phyloP scores from a whole-genome alignment of 2,797 vertebrate species.

The Trematomus bernacchii region DNA sequence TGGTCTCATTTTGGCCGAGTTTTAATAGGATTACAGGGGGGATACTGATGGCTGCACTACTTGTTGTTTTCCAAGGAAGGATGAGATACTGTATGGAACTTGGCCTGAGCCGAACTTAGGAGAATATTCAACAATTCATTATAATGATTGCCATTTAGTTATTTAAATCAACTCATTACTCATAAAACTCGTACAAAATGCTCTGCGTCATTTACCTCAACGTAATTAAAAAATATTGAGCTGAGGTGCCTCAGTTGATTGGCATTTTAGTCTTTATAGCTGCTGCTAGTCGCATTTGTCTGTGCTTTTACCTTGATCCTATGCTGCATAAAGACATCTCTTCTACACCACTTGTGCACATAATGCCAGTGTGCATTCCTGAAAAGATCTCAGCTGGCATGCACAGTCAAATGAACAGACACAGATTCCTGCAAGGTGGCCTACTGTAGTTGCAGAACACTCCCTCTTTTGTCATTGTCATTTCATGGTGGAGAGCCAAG shows the following conservation, averaged over 20 bases:
- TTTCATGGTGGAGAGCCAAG: conserved; percentile 50
- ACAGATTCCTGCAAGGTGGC: conserved; percentile 43
- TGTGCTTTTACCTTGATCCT: background rate
- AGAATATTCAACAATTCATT: conserved; percentile 16
- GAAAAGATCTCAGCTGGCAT: conserved; percentile 29
- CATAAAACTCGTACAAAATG: conserved; percentile 4
- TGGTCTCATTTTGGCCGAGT: conserved; percentile 73
- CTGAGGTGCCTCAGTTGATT: background rate
- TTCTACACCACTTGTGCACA: conserved; percentile 6
- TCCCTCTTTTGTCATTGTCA: conserved; percentile 40
- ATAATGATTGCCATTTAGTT: background rate
- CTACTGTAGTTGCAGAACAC: conserved; percentile 34
- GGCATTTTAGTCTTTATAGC: background rate
- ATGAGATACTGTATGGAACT: conserved; percentile 35
- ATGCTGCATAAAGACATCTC: background rate
- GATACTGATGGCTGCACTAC: conserved; percentile 57
- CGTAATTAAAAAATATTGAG: background rate
- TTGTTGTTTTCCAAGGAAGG: conserved; percentile 68
- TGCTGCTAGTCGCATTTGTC: conserved; percentile 2
- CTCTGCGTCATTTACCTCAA: background rate
- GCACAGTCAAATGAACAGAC: conserved; percentile 40
- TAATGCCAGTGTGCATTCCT: background rate
- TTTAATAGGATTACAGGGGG: conserved; percentile 76
- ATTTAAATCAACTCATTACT: conserved; percentile 1
- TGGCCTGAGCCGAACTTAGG: conserved; percentile 36